phyloP scores from a whole-genome alignment of 2,797 vertebrate genomes.

The Serranus cabrilla region DNA sequence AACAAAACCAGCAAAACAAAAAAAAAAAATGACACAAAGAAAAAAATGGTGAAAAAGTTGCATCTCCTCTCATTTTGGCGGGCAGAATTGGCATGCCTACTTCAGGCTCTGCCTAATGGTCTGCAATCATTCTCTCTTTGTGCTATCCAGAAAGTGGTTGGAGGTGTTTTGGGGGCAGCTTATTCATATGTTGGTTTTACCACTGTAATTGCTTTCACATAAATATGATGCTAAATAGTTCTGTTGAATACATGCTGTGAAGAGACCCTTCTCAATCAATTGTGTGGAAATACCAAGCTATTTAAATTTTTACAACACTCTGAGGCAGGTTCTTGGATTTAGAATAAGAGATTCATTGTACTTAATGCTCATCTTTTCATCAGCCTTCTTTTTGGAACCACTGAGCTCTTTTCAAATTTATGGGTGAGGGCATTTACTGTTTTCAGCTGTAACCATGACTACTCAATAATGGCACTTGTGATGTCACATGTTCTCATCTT shows the following conservation, averaged over 20 bases:
- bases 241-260: constrained; percentile 21
- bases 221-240: constrained; percentile 47
- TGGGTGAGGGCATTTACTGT: constrained; percentile 13
- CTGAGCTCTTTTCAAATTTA: constrained; percentile 12
- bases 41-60: constrained; percentile 65
- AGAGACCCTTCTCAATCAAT: constrained; percentile 36
- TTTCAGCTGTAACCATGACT: constrained; percentile 26
- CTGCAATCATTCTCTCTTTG: constrained; percentile 73
- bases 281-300: constrained; percentile 20
- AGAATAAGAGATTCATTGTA: background rate
- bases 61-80: constrained; percentile 71
- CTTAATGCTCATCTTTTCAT: background rate
- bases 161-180: constrained; percentile 47
- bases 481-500: constrained; percentile 35
- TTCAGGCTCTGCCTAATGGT: constrained; percentile 70
- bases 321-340: constrained; percentile 7
- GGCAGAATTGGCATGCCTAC: constrained; percentile 70
- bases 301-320: constrained; percentile 18
- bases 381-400: constrained; percentile 12
- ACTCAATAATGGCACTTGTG: constrained; percentile 14
- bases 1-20: constrained; percentile 64
- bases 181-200: constrained; percentile 70
- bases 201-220: constrained; percentile 47
- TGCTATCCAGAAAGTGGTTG: constrained; percentile 58
- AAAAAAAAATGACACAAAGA: constrained; percentile 57